Conservation (phyloP, 2,113 vertebrate species). For the Strix uralensis region DNA sequence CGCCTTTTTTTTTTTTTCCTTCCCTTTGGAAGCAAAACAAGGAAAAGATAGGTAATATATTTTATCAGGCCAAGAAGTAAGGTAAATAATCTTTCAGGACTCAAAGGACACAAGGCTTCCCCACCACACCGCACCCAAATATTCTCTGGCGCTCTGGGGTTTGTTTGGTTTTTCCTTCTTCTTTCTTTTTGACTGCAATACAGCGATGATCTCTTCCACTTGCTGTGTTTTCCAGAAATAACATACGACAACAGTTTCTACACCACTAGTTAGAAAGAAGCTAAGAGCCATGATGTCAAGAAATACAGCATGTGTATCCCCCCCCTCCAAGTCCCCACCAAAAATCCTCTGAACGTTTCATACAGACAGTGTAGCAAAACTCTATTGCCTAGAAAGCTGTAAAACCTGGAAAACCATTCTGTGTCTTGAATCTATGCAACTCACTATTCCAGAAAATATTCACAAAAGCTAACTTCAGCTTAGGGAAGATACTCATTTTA, state of each 20-base stretch:
- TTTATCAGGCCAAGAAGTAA: neutral
- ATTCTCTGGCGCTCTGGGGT: accelerated
- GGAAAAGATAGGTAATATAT: neutral
- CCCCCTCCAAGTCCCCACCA: neutral
- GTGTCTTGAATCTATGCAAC: neutral
- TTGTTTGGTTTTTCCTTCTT: neutral
- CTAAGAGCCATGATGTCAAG: neutral
- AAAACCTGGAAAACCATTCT: neutral
- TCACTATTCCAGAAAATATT: neutral
- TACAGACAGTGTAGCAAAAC: neutral
- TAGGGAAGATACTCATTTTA: neutral
- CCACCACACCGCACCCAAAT: neutral
- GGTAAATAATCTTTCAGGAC: neutral
- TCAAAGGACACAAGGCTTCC: neutral
- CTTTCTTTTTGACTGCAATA: neutral
- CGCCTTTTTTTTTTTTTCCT: neutral
- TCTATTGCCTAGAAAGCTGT: neutral
- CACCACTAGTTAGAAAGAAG: neutral
- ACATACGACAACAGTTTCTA: neutral
- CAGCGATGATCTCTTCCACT: neutral
- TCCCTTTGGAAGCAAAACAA: neutral
- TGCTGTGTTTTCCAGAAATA: neutral
- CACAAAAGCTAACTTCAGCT: neutral
- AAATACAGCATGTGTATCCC: neutral
- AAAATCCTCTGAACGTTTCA: neutral